These are phyloP conservation scores for Tachysurus vachellii DNA, from an alignment of 2,113 vertebrate genomes.

Conservation along the genomic window DNA sequence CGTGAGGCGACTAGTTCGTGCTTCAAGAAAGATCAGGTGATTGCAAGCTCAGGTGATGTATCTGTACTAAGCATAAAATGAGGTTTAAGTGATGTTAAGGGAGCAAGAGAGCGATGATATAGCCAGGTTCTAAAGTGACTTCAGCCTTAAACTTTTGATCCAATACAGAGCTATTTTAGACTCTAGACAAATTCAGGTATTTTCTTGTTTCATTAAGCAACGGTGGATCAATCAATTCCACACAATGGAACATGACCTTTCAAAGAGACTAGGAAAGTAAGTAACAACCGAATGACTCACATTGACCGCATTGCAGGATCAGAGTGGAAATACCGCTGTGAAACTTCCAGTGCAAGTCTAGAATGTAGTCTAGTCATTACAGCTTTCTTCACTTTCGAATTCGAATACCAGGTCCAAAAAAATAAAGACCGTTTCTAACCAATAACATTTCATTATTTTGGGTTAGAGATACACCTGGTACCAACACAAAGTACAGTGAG, in stretches of 20 bases:
- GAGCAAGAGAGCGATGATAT: neutral
- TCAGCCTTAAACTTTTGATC: neutral
- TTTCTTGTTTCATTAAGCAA: neutral
- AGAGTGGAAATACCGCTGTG: slow-evolving; percentile 11
- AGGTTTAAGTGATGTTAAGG: neutral
- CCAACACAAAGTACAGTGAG: neutral
- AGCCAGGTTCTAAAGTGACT: neutral
- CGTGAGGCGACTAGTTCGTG: neutral
- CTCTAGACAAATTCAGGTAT: neutral
- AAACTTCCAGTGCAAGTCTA: slow-evolving; percentile 3
- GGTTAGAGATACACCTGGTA: neutral
- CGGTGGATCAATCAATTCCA: neutral
- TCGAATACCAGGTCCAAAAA: neutral
- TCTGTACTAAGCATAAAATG: no score
- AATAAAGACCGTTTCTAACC: neutral
- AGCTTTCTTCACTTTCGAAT: neutral
- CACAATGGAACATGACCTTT: slow-evolving; percentile 45
- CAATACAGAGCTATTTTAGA: neutral
- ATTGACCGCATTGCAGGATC: slow-evolving; percentile 1
- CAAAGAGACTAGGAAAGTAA: slow-evolving; percentile 4
- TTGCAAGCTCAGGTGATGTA: neutral
- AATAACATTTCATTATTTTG: neutral
- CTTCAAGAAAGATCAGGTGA: neutral
- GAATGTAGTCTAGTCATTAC: neutral
- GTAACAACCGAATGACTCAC: slow-evolving; percentile 31